Percentiles rank a stretch among this genome's conserved stretches.
Conservation (phyloP, 2,888 invertebrate genomes). For the Lasioglossum malachurum region DNA sequence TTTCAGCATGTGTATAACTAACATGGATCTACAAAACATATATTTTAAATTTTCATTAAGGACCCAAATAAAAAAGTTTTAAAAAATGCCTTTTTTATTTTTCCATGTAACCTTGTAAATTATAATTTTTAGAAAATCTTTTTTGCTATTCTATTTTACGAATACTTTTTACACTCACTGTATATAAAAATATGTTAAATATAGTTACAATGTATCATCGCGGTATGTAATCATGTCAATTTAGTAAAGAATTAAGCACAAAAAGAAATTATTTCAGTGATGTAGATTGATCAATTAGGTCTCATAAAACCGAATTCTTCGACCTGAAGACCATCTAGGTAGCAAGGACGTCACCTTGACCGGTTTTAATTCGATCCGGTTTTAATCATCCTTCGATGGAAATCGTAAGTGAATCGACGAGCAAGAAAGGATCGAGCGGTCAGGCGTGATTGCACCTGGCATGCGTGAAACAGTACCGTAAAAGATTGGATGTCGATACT, state of each 20-base stretch:
- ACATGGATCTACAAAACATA: too few species aligned
- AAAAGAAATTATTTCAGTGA: slow-evolving; percentile 34
- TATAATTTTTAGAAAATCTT: too few species aligned
- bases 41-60: too few species aligned
- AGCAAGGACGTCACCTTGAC: slow-evolving; percentile 68
- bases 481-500: slow-evolving; percentile 31
- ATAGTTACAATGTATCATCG: not conserved
- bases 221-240: not conserved
- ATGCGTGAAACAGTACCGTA: slow-evolving; percentile 36
- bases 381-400: slow-evolving; percentile 67
- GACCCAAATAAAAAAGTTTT: too few species aligned
- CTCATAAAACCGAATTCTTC: slow-evolving; percentile 49
- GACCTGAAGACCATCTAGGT: slow-evolving; percentile 45
- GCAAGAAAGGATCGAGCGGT: slow-evolving; percentile 44
- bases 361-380: slow-evolving; percentile 67
- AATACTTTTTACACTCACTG: too few species aligned
- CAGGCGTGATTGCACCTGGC: slow-evolving; percentile 27
- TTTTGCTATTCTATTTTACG: too few species aligned
- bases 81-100: too few species aligned
- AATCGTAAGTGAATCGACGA: slow-evolving; percentile 58
- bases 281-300: slow-evolving; percentile 28
- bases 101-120: too few species aligned
- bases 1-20: too few species aligned
- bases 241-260: not conserved
- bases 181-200: not conserved